These are phyloP conservation scores for Dyspetes luteomarginatus DNA, from an alignment of 2,888 invertebrate species.

Conservation along the genomic window DNA sequence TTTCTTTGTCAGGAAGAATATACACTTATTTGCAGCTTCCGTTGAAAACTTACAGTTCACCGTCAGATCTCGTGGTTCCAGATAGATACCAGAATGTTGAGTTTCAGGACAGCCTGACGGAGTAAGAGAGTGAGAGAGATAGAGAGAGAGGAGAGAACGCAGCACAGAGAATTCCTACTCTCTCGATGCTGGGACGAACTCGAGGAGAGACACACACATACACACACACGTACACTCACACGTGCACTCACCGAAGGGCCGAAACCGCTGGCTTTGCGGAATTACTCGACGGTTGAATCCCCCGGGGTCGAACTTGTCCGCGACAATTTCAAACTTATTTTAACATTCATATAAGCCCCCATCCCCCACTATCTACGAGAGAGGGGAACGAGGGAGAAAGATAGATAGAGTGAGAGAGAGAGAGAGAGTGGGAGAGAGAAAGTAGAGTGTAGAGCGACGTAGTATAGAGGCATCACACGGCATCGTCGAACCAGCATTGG, in stretches of 20 bases:
- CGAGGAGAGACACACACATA: slow-evolving; percentile 16
- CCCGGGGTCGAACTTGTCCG: slow-evolving; percentile 82
- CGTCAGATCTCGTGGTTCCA: slow-evolving; percentile 9
- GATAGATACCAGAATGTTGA: slow-evolving; percentile 33
- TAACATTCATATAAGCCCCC: slow-evolving; percentile 83
- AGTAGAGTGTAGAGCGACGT: slow-evolving; percentile 6
- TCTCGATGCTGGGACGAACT: slow-evolving; percentile 37
- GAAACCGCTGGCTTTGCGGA: slow-evolving; percentile 81
- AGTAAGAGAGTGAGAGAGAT: slow-evolving; percentile 21
- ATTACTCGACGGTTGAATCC: slow-evolving; percentile 82
- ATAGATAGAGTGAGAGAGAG: background rate
- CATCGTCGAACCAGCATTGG: slow-evolving; percentile 60
- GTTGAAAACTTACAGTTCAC: slow-evolving; percentile 46
- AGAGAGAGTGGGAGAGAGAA: slow-evolving; percentile 18
- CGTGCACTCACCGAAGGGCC: slow-evolving; percentile 77
- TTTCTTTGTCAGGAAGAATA: slow-evolving; percentile 3
- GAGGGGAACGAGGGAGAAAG: background rate
- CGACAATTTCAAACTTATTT: slow-evolving; percentile 84
- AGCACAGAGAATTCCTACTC: slow-evolving; percentile 31
- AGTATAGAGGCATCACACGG: slow-evolving; percentile 45
- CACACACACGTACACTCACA: slow-evolving; percentile 7
- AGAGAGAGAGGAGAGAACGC: slow-evolving; percentile 4
- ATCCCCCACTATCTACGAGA: slow-evolving; percentile 64
- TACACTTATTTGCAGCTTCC: slow-evolving; percentile 21
- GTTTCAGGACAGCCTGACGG: slow-evolving; percentile 32